Evolutionary conservation across 2,888 invertebrate species (phyloP), one percentile per base, ranked within the genome.

Genomic region (Netelia melanura): DNA sequence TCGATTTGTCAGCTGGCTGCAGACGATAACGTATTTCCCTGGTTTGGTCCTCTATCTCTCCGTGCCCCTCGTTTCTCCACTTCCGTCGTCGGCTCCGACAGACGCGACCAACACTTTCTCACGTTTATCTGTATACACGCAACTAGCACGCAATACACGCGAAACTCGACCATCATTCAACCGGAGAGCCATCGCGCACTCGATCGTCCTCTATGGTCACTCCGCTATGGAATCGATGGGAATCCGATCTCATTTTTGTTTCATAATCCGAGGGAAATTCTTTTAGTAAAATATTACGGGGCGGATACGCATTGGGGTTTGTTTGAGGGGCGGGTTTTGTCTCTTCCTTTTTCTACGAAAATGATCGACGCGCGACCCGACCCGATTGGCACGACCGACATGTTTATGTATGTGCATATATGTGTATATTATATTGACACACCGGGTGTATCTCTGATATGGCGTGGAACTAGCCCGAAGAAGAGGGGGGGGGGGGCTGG

Each of bases 1-100:
- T 91, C 91, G 90, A 92, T 92, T 92, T 91, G 90, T 90, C 92
- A 91, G 91, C 90, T 91, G 91, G 90, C 89, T 91, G 91, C 91
- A 89, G 91, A 91, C 91, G 91, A 91, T 91, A 91, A 92, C 92
- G 90, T 90, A 90, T 91, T 91, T 90, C 89, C 88, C 90, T 89
- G 87, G 86, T 89, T 89, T 88, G 83, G 88, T 85, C 88, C 88
- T 81, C 87, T 86, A 77, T 86, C 88, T 87, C 88, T 81, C 88
- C 86, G 84, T 83, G 78, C 84, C 81, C 76, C 78, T 54, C 62
- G 43, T 80, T 76, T 71, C 79, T 44, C 65, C 84, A 76, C 82
- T 80, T 82, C 70, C 81, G 61, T 83, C 75, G 62, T 48, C 77
- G 56, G 61, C 67, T 68, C 67, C 61, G 70, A 68, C 76, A 74